Evolutionary conservation across 2,888 invertebrate genomes (phyloP).

Genomic region (Scaptomyza polygonia): DNA sequence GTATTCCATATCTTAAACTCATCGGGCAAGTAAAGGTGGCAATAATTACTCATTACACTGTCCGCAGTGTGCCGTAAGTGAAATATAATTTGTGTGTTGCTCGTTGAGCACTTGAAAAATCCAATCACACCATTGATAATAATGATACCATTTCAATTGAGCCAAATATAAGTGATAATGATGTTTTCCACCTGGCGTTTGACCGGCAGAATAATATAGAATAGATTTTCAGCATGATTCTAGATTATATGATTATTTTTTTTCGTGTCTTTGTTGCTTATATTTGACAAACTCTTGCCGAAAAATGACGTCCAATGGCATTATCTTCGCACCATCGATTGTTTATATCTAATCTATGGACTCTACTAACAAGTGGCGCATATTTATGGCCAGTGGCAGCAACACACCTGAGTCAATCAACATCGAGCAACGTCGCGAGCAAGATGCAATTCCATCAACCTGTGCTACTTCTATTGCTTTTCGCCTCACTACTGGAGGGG

Average conservation of each 20-base stretch:
- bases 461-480: conserved; percentile 40
- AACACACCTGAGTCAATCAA: conserved; percentile 31
- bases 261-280: not conserved
- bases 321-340: conserved; percentile 46
- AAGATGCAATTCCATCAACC: conserved; percentile 38
- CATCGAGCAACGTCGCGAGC: conserved; percentile 43
- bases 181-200: conserved; percentile 38
- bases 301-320: conserved; percentile 3
- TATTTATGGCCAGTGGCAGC: conserved; percentile 42
- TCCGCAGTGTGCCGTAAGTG: not conserved
- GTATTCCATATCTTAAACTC: conserved; percentile 42
- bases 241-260: not conserved
- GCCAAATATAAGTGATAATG: conserved; percentile 11
- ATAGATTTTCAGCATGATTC: no score
- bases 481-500: conserved; percentile 14
- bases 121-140: conserved; percentile 51
- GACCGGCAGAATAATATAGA: not conserved
- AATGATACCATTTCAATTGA: conserved; percentile 50
- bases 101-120: conserved; percentile 44
- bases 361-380: conserved; percentile 10
- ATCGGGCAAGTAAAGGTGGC: conserved; percentile 24
- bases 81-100: conserved; percentile 23
- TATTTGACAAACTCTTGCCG: not conserved
- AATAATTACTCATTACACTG: conserved; percentile 65
- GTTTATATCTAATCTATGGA: conserved; percentile 47